Evolutionary conservation across 92 coral and sea anemone species (phyloP).

Genomic region (Phymanthus crucifer): DNA sequence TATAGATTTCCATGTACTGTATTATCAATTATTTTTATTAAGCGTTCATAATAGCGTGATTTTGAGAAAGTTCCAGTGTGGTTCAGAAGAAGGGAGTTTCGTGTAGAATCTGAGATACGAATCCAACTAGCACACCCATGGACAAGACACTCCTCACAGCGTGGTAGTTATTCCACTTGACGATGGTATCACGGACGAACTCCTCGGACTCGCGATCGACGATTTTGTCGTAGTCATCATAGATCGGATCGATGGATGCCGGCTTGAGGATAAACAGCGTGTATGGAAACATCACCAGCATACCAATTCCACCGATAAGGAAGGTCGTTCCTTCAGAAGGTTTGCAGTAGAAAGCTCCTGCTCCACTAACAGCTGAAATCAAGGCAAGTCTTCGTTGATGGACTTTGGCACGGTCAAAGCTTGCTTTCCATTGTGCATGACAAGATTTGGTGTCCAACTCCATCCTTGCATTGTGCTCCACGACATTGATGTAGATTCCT

Average conservation of each 20-base stretch:
- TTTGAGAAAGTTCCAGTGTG: not conserved
- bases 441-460: slow-evolving; percentile 56
- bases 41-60: not conserved
- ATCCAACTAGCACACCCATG: slow-evolving; percentile 58
- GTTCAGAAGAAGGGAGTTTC: slow-evolving; percentile 37
- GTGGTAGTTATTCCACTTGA: slow-evolving; percentile 75
- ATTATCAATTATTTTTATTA: no score
- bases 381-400: slow-evolving; percentile 60
- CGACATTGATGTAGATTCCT: slow-evolving; percentile 62
- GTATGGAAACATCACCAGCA: slow-evolving; percentile 67
- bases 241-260: slow-evolving; percentile 82
- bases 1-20: no score
- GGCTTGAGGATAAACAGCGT: slow-evolving; percentile 68
- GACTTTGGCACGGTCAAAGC: slow-evolving; percentile 54
- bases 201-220: slow-evolving; percentile 70
- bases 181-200: slow-evolving; percentile 66
- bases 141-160: slow-evolving; percentile 58
- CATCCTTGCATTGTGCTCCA: slow-evolving; percentile 82
- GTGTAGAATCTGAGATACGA: slow-evolving; percentile 53
- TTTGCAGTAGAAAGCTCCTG: slow-evolving; percentile 72
- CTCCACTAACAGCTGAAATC: slow-evolving; percentile 46
- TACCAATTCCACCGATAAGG: slow-evolving; percentile 62
- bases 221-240: slow-evolving; percentile 61
- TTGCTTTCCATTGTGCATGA: slow-evolving; percentile 67
- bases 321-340: slow-evolving; percentile 63